Base-by-base conservation (phyloP, 2,113 vertebrate genomes). In the Lepisosteus oculatus region DNA sequence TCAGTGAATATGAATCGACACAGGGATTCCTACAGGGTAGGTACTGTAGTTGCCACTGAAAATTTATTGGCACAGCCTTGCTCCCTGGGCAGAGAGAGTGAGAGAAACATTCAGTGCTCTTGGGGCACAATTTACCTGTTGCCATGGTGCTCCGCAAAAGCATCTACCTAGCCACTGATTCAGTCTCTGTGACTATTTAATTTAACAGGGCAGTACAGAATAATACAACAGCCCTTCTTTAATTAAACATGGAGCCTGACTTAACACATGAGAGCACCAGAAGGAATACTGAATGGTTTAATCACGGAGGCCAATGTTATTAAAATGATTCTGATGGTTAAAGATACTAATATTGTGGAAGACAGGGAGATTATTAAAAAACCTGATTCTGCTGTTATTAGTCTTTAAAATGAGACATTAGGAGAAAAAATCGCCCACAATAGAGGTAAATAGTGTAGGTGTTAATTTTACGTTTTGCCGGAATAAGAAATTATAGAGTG, bases 71-170 rank as follows among this genome's bases (percentile, higher is more conserved):
- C 8, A 4, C 8, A 44, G 14, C 9, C 29, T 63, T 41, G 45
- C 61, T 64, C 55, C 41, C 57, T 6, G 55, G 44, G n/a, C 45
- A 47, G 8, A 6, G 9, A n/a, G 17, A 63, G 61, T 29, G 29
- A 29, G 29, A 29, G 64, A 6, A 9, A 51, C 47, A 51, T 51
- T 9, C 57, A 45, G 4, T n/a, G 47, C 14, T 43, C 45, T 45
- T 43, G 41, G 15, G n/a, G 17, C 69, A 54, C 13, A 41, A 12
- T 56, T 71, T 54, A 63, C 47, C 70, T 63, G 70, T 76, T 69
- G 61, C 70, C 74, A 75, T 72, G 70, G 61, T 54, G 54, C 57
- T 72, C 0, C 12, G 68, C 14, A 59, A 68, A 72, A 61, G n/a
- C 65, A 61, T 15, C n/a, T 12, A 44, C 43, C 65, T 42, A 4